Evolutionary conservation across 2,888 invertebrate genomes (phyloP), one percentile per base, ranked within the genome.

Genomic region (Lypha dubia): DNA sequence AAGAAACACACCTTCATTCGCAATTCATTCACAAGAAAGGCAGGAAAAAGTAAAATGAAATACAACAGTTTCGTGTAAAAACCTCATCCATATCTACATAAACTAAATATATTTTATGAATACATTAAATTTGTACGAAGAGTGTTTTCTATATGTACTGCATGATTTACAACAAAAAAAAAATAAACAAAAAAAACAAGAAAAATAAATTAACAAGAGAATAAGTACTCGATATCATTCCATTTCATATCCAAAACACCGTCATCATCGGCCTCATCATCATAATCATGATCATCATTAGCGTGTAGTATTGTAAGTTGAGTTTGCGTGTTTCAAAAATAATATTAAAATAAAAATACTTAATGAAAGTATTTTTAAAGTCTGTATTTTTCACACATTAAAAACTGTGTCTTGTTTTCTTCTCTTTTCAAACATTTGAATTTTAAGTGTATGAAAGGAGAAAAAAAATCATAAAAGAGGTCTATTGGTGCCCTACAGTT

Each of bases 371-470:
- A 46, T 79, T 71, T 71, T 49, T 17, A 28, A 51, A 68, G 44
- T 46, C 73, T 74, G 74, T 79, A 65, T 44, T 83, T 79, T 84
- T 84, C 79, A 75, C 83, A 84, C 83, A 84, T 79, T 75, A 70
- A 60, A 46, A 75, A 24, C 20, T 1, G 35, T 44, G 9, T 68
- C 68, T 49, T 58, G 9, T 38, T 38, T 35, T 9, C 38, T 28
- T 67, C 15, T 67, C 24, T 49, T 38, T 53, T 44, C 17, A 75
- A 79, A 75, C 60, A 79, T 71, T 84, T 84, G 63, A 83, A 79
- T 79, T 83, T 73, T 70, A 51, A 38, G 35, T 41, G 15, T 22
- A 15, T 35, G 44, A n/a, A 28, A 41, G 49, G 20, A 17, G 41
- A 24, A 63, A 35, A 49, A 63, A 44, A 46, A 22, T 22, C 28